Evolutionary conservation across 2,113 vertebrate species (phyloP), one percentile per base, ranked within the genome.

Genomic region (Tachysurus vachellii): DNA sequence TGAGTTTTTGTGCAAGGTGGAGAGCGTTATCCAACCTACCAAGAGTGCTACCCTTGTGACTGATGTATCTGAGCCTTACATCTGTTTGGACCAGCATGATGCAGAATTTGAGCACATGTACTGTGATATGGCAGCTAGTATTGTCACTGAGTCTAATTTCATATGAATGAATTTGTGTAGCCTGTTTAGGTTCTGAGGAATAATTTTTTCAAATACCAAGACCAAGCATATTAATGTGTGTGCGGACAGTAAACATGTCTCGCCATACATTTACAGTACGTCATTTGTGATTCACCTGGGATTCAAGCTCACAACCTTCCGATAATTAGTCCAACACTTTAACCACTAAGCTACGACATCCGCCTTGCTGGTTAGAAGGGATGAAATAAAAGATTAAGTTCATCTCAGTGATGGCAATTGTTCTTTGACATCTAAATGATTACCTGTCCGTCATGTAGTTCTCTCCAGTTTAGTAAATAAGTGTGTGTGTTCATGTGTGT

Each of bases 401-500:
- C 44, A 14, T 76, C 13, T 26, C 26, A 11, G 12, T 26, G 23
- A 75, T 26, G 47, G 23, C 47, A 77, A 54, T 17, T 28, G 7
- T 75, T 50, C 36, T 73, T 44, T 42, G 31, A 71, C 19, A 71
- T 19, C 16, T 19, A 71, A 47, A 23, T 56, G 14, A 14, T 56
- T 10, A 59, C 19, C 5, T 23, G 10, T 59, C 28, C 31, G 23
- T 23, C 19, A 7, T 42, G 28, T 56, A 80, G 53, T 17, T 2
- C 19, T 59, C 17, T 57, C 54, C 53, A 80, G 19, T 17, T 59
- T 7, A 3, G 10, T 36, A 42, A 13, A 50, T 86, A 62, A 62
- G 14, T 83, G 75, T 61, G 79, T 85, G 79, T 56, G 71, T 83
- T 17, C 62, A 31, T 73, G 47, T 84, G 82, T 85, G 61, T 75